phyloP scores from a whole-genome alignment of 2,888 invertebrate species.

The Thereva nobilitata region DNA sequence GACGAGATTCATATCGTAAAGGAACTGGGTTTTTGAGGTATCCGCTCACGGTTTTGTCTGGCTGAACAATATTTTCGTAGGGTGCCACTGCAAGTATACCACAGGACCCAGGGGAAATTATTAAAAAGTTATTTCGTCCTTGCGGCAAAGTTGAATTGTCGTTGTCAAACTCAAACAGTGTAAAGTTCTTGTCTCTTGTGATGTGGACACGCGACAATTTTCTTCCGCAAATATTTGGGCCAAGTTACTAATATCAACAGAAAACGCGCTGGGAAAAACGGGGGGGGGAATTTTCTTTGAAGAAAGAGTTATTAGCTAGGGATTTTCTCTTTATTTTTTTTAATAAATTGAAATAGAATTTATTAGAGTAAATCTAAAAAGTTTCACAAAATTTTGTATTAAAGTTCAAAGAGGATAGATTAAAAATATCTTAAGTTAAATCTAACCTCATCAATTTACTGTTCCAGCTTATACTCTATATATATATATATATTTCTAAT shows the following conservation, averaged over 20 bases:
- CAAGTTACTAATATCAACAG: slow-evolving; percentile 26
- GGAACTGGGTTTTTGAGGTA: neutral
- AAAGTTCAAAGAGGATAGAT: too few species aligned
- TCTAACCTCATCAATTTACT: too few species aligned
- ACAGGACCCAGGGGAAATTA: slow-evolving; percentile 27
- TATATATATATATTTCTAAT: too few species aligned
- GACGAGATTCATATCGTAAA: too few species aligned
- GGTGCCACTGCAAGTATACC: slow-evolving; percentile 21
- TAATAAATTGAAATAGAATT: too few species aligned
- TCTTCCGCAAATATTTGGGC: slow-evolving; percentile 24
- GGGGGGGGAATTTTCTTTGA: too few species aligned
- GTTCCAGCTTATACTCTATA: too few species aligned
- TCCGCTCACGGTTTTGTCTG: slow-evolving; percentile 8
- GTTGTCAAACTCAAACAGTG: slow-evolving; percentile 24
- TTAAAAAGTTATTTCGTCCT: slow-evolving; percentile 28
- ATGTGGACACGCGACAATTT: slow-evolving; percentile 32
- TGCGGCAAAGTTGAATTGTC: slow-evolving; percentile 29
- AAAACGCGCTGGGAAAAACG: neutral
- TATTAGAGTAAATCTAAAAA: too few species aligned
- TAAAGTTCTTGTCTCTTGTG: slow-evolving; percentile 18
- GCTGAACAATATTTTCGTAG: neutral
- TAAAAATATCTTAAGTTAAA: too few species aligned
- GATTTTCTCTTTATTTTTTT: too few species aligned
- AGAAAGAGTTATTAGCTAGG: too few species aligned
- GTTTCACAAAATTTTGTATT: too few species aligned